A percentile compares a stretch with the other conserved stretches of the same genome.
phyloP scores from a whole-genome alignment of 2,113 vertebrate species.

The Oncorhynchus masou region DNA sequence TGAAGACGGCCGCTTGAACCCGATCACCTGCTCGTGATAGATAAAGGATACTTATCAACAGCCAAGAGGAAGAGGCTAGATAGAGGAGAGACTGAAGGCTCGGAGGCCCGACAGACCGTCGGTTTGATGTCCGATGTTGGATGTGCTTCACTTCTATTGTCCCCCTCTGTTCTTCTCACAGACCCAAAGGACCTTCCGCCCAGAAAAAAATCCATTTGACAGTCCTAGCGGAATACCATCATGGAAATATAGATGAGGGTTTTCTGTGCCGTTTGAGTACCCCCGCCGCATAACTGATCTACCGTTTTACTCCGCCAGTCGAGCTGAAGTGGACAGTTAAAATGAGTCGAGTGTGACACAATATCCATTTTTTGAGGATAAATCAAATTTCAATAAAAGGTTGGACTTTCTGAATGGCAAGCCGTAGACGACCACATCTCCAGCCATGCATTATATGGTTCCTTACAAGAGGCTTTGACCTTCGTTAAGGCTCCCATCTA shows the following conservation, averaged over 20 bases:
- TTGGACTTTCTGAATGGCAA: constrained; percentile 31
- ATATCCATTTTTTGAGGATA: constrained; percentile 55
- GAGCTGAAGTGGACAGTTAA: constrained; percentile 45
- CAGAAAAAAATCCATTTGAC: constrained; percentile 42
- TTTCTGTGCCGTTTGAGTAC: constrained; percentile 66
- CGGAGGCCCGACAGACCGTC: constrained; percentile 16
- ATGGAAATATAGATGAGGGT: constrained; percentile 58
- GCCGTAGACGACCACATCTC: constrained; percentile 15
- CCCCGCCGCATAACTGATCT: constrained; percentile 54
- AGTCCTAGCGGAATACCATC: constrained; percentile 45
- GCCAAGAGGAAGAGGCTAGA: constrained; percentile 45
- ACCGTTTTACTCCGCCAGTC: constrained; percentile 49
- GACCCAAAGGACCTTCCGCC: constrained; percentile 41
- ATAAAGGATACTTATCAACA: constrained; percentile 68
- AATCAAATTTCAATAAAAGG: constrained; percentile 64
- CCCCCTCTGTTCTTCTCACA: constrained; percentile 25
- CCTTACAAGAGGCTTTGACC: constrained; percentile 35
- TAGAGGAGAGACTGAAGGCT: constrained; percentile 39
- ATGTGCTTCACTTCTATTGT: constrained; percentile 39
- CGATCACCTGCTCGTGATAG: constrained; percentile 68
- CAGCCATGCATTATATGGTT: constrained; percentile 46
- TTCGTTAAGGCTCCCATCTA: constrained; percentile 20
- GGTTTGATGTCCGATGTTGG: constrained; percentile 35
- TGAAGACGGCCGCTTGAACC: constrained; percentile 56
- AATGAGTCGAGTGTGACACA: constrained; percentile 62